Evolutionary conservation across 2,888 invertebrate genomes (phyloP).

Genomic region (Agonum fuliginosum): DNA sequence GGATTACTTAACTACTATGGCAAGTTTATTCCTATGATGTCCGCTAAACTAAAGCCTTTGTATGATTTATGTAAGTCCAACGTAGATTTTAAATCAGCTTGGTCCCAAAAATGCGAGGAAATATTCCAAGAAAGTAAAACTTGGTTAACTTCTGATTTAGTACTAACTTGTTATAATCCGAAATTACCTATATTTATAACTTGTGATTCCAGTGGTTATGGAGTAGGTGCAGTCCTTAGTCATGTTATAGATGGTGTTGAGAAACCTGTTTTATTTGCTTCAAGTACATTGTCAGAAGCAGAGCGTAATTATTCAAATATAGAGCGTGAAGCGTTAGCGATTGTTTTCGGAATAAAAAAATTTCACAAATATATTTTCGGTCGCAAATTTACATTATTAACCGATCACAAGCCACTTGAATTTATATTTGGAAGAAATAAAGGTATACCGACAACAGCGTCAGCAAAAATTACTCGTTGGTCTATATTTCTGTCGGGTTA

Average conservation of each 20-base stretch:
- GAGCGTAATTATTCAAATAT: constrained; percentile 58
- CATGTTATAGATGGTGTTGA: constrained; percentile 42
- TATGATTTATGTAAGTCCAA: neutral
- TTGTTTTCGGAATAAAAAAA: constrained; percentile 58
- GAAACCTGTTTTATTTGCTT: constrained; percentile 62
- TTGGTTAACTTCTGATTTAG: neutral
- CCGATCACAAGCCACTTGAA: constrained; percentile 58
- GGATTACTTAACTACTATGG: neutral
- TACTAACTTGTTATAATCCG: neutral
- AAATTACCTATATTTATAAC: neutral
- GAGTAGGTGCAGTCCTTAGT: neutral
- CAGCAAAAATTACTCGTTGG: constrained; percentile 61
- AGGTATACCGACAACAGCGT: constrained; percentile 59
- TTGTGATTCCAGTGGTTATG: neutral
- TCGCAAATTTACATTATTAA: too few species aligned
- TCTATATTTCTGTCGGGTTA: constrained; percentile 59
- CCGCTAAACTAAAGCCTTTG: neutral
- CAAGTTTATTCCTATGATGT: neutral
- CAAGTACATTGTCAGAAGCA: constrained; percentile 51
- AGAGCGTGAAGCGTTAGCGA: constrained; percentile 56
- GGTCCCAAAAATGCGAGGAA: neutral
- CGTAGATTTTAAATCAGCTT: neutral
- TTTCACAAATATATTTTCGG: constrained; percentile 60
- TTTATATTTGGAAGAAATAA: constrained; percentile 62
- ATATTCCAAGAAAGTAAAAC: neutral